Conservation (phyloP, 2,113 vertebrate species). For the Argyrosomus japonicus region DNA sequence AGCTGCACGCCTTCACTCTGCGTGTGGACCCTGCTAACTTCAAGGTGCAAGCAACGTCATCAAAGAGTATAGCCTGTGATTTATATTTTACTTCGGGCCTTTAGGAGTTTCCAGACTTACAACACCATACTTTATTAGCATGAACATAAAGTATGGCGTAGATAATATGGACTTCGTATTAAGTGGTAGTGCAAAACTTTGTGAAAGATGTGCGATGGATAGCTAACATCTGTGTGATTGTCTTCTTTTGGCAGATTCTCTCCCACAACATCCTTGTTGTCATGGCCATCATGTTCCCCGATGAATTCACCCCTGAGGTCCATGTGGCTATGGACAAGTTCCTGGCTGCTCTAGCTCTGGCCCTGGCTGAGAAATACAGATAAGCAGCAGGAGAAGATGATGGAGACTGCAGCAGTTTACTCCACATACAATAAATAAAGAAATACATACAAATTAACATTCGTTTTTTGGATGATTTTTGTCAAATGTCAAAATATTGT, state of each 20-base stretch:
- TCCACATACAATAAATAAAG: no score
- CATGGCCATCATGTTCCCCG: conserved; percentile 72
- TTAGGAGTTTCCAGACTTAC: not conserved
- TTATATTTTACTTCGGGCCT: no score
- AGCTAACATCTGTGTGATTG: not conserved
- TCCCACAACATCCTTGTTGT: conserved; percentile 80
- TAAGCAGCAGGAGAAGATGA: conserved; percentile 54
- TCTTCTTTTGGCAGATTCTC: conserved; percentile 70
- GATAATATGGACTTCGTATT: no score
- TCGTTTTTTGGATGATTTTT: no score
- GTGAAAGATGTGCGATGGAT: no score
- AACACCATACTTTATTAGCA: no score
- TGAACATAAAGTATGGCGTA: no score
- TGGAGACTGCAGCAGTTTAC: conserved; percentile 19
- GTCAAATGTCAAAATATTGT: no score
- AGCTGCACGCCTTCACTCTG: conserved; percentile 89
- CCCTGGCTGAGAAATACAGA: conserved; percentile 83
- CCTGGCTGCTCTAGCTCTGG: conserved; percentile 67
- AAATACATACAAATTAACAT: no score
- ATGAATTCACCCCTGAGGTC: conserved; percentile 79
- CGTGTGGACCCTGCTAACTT: conserved; percentile 91
- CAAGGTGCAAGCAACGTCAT: conserved; percentile 59
- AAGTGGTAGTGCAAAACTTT: no score
- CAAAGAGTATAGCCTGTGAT: not conserved
- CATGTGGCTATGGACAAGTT: conserved; percentile 84